These are phyloP conservation scores for Agonopterix heracliana DNA, from an alignment of 2,888 invertebrate species.

Conservation along the genomic window DNA sequence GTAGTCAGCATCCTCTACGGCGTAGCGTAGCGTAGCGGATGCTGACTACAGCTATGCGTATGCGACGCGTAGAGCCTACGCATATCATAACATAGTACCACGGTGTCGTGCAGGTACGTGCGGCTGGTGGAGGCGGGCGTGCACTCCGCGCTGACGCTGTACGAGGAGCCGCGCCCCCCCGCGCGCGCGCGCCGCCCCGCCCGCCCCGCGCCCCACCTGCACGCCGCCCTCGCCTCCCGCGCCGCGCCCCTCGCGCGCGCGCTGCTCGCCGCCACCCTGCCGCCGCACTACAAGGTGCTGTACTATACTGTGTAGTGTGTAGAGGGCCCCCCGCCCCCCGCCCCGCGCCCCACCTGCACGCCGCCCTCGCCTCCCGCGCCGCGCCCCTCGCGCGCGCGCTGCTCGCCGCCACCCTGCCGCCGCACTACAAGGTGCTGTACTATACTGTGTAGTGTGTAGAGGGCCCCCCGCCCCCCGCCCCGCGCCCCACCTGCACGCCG, in stretches of 20 bases:
- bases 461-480: conserved; percentile 68
- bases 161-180: conserved; percentile 42
- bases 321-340: conserved; percentile 66
- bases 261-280: conserved; percentile 61
- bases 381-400: conserved; percentile 75
- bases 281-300: conserved; percentile 27
- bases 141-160: conserved; percentile 90
- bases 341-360: conserved; percentile 86
- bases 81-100: no score
- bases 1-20: no score
- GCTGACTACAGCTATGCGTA: no score
- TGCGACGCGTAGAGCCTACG: no score
- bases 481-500: conserved; percentile 89
- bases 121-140: conserved; percentile 91
- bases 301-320: background rate
- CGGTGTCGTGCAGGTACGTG: conserved; percentile 80
- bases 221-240: conserved; percentile 84
- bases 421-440: conserved; percentile 24
- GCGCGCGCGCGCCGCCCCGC: conserved; percentile 69
- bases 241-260: conserved; percentile 76
- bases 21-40: no score
- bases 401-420: conserved; percentile 55
- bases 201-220: conserved; percentile 83
- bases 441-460: no score
- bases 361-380: conserved; percentile 81